A percentile compares a stretch with the other conserved stretches of the same genome.
phyloP scores from a whole-genome alignment of 2,888 invertebrate genomes.

The Drosophila ustulata region DNA sequence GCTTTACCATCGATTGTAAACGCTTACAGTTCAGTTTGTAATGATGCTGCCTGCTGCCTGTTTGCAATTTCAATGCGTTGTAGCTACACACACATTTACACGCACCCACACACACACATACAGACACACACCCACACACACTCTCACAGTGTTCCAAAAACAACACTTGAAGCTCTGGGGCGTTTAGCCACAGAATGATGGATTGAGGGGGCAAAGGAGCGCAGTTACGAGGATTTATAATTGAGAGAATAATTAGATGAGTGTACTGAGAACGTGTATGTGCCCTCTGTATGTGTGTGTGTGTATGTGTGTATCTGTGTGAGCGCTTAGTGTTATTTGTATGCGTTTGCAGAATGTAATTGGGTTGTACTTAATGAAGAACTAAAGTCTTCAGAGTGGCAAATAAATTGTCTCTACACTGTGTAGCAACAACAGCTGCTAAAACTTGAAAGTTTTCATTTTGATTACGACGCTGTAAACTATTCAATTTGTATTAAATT shows the following conservation, averaged over 20 bases:
- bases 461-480: background rate
- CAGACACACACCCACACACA: slow-evolving; percentile 4
- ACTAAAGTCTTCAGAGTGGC: slow-evolving; percentile 35
- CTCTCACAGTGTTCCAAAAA: slow-evolving; percentile 12
- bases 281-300: background rate
- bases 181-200: slow-evolving; percentile 47
- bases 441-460: slow-evolving; percentile 2
- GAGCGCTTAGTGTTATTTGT: slow-evolving; percentile 31
- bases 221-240: slow-evolving; percentile 57
- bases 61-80: slow-evolving; percentile 51
- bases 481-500: background rate
- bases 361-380: slow-evolving; percentile 57
- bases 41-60: slow-evolving; percentile 50
- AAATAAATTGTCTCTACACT: slow-evolving; percentile 39
- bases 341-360: slow-evolving; percentile 47
- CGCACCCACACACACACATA: background rate
- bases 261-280: slow-evolving; percentile 33
- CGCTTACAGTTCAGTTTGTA: slow-evolving; percentile 62
- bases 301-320: slow-evolving; percentile 13
- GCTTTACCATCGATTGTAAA: slow-evolving; percentile 68
- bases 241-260: slow-evolving; percentile 75
- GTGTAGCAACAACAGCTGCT: slow-evolving; percentile 15
- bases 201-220: slow-evolving; percentile 25
- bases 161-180: slow-evolving; percentile 38
- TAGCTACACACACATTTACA: slow-evolving; percentile 24